Base-by-base conservation (phyloP, 2,797 vertebrate genomes). In the Eulemur albifrons region DNA sequence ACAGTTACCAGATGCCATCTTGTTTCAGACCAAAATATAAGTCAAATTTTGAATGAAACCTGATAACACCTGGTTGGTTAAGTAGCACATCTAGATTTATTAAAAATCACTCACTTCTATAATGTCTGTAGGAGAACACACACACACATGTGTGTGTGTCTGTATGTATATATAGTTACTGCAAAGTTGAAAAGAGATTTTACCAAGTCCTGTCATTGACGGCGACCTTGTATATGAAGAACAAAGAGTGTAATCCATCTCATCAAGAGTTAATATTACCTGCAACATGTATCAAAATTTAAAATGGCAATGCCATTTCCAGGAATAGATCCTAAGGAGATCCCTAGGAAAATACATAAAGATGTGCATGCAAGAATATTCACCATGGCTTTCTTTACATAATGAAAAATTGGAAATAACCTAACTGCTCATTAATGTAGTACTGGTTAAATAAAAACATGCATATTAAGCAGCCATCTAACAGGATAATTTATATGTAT, bases 61-160 rank as follows among this genome's bases (percentile, higher is more conserved):
- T 57, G 40, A 85, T 30, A 90, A 67, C 14, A 67, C 25, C 40
- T 88, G 11, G 35, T 92, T 92, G 57, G 65, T 72, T 93, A 97
- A 69, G 35, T 40, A 79, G 27, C 59, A 94, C 21, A 76, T 12
- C n/a, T 82, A 86, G 52, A 83, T 77, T 82, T 88, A 73, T 73
- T 92, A 95, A 96, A 95, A 85, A 59, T 92, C n/a, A 87, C 30
- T 69, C 6, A 82, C 25, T 94, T n/a, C 30, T 95, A 91, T 91
- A 91, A 88, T 86, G 30, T 82, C 35, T 86, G 7, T 45, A 48
- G 67, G 69, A 93, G n/a, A 48, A 72, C 11, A 63, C 12, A 69
- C 23, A 35, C 35, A 70, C 20, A 48, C 48, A 2, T n/a, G 45
- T 18, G 13, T 45, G 11, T 43, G 11, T 38, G 4, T 57, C 30